A percentile compares a stretch with the other conserved stretches of the same genome.
These are phyloP conservation scores for Syritta pipiens DNA, from an alignment of 2,888 invertebrate species.

Conservation along the genomic window DNA sequence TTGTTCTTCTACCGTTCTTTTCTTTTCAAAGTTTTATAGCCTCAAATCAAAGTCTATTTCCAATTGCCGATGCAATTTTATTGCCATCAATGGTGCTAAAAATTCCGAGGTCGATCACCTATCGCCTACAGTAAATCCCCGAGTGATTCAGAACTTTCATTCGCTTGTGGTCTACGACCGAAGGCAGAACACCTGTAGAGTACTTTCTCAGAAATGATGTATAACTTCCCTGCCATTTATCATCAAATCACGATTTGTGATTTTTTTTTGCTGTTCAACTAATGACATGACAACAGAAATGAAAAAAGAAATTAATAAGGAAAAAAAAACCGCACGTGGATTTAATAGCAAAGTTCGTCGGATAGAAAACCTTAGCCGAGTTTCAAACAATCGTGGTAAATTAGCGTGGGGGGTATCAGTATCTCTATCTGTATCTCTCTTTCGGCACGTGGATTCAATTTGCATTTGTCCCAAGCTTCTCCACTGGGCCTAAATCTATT, in stretches of 20 bases:
- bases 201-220: not conserved
- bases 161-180: conserved; percentile 2
- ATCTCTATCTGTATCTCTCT: too few species aligned
- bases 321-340: conserved; percentile 16
- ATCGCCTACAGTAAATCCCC: too few species aligned
- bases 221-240: not conserved
- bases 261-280: not conserved
- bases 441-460: conserved; percentile 11
- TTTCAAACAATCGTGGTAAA: not conserved
- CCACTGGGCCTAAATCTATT: not conserved
- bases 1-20: too few species aligned
- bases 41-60: too few species aligned
- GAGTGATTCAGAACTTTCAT: not conserved
- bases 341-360: conserved; percentile 9
- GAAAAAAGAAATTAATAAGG: not conserved
- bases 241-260: conserved; percentile 1
- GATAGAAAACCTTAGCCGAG: not conserved
- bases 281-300: not conserved
- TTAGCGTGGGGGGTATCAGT: not conserved
- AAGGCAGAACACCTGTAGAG: not conserved
- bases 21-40: too few species aligned
- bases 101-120: too few species aligned
- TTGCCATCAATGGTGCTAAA: too few species aligned
- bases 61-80: too few species aligned
- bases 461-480: not conserved